phyloP scores from a whole-genome alignment of 92 coral and sea anemone genomes.

The Muricea muricata region DNA sequence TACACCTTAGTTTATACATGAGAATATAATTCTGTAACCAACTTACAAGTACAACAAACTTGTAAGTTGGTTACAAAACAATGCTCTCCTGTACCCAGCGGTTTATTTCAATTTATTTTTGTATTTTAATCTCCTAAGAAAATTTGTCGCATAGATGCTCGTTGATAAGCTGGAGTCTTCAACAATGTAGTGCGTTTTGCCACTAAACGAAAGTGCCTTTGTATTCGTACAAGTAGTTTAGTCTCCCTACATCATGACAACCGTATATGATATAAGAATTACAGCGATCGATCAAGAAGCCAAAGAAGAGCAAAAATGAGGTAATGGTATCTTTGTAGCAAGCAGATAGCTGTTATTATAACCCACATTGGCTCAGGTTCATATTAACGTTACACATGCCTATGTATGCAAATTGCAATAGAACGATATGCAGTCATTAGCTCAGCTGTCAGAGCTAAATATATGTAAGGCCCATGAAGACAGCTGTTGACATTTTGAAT shows the following conservation, averaged over 20 bases:
- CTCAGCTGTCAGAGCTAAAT: conserved; percentile 16
- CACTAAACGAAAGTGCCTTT: not conserved
- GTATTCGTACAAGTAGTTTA: too few species aligned
- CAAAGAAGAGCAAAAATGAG: too few species aligned
- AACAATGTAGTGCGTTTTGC: not conserved
- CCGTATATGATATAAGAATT: too few species aligned
- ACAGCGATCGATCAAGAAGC: too few species aligned
- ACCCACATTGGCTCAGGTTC: not conserved
- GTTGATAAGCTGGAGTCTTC: not conserved
- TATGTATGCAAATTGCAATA: not conserved
- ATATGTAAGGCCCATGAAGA: not conserved
- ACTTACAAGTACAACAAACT: too few species aligned
- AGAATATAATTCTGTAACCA: too few species aligned
- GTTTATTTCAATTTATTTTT: not conserved
- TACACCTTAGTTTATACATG: too few species aligned
- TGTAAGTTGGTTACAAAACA: too few species aligned
- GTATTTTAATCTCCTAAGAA: not conserved
- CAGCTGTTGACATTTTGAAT: conserved; percentile 23
- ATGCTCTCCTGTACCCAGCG: too few species aligned
- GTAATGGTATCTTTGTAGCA: too few species aligned
- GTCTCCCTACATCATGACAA: too few species aligned
- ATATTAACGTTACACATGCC: not conserved
- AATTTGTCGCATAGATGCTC: not conserved
- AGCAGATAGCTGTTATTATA: not conserved
- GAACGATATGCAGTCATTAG: not conserved